Base-by-base conservation (phyloP, 2,113 vertebrate species). In the Ciconia boyciana region DNA sequence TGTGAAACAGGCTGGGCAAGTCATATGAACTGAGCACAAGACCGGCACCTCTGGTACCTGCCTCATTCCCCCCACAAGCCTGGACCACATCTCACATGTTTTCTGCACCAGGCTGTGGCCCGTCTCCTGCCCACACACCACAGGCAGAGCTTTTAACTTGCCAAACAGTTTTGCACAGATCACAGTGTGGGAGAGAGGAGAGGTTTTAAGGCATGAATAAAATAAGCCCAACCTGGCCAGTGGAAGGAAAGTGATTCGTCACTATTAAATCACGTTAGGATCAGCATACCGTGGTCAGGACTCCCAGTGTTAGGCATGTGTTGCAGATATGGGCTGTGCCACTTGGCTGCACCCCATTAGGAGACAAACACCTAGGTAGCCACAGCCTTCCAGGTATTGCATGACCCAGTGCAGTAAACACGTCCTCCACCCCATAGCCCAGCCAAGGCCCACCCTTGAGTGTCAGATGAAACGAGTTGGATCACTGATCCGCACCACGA, bases 71-170 rank as follows among this genome's bases (percentile, higher is more conserved):
- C 31, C 54, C 82, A 65, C 61, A 57, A 79, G 57, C 68, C 65
- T 79, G 44, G 57, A 64, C 61, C 52, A 46, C 91, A 80, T 85
- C 89, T 83, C 74, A 31, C 43, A 54, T 6, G 26, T 76, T 65
- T 82, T 57, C 57, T 9, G 2, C 65, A 78, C 58, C 68, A 49
- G 13, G 5, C 76, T 52, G 44, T 11, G 61, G 58, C 55, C 69
- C n/a, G 81, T 39, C 89, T 69, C 75, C 94, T 89, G 77, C 95
- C 94, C 89, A 94, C 82, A 16, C 52, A 49, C 26, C 61, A 70
- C 61, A 70, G 26, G 46, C 61, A 93, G n/a, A 84, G 87, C 48
- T 88, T 87, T 16, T 52, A 51, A 28, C 52, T 76, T 76, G 82
- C 52, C 87, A 89, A 80, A 64, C 52, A 79, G n/a, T 34, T 96